Percentiles rank a stretch among this genome's conserved stretches.
Conservation (phyloP, 2,113 vertebrate species). For the Lycaon pictus region DNA sequence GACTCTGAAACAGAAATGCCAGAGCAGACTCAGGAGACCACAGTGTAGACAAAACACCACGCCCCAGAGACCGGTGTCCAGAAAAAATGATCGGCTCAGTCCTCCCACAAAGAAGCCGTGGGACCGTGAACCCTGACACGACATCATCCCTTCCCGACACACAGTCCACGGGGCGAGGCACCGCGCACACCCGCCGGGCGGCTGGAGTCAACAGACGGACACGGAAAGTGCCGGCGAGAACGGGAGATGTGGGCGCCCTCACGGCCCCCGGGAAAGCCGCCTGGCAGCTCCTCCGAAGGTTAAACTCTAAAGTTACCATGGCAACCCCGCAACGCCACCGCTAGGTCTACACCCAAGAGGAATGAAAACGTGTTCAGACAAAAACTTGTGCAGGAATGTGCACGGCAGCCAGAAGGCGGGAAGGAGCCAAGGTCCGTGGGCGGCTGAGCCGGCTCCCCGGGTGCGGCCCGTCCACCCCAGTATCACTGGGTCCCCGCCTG, state of each 20-base stretch:
- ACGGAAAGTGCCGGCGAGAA: neutral
- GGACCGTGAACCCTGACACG: neutral
- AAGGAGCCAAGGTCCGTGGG: neutral
- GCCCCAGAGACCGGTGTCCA: rapidly evolving
- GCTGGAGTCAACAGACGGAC: neutral
- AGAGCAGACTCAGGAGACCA: rapidly evolving
- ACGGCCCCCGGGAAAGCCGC: neutral
- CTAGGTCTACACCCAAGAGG: neutral
- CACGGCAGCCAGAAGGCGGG: neutral
- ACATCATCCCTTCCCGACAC: rapidly evolving
- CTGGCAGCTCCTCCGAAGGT: neutral
- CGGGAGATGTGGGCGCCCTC: neutral
- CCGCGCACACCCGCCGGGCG: rapidly evolving
- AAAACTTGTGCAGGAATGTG: neutral
- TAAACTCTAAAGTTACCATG: neutral
- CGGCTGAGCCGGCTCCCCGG: neutral
- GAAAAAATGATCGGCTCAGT: rapidly evolving
- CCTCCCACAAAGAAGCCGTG: neutral
- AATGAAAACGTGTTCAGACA: rapidly evolving
- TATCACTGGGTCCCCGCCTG: neutral
- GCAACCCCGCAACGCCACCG: neutral
- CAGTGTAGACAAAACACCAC: rapidly evolving
- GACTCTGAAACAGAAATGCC: neutral
- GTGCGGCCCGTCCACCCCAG: rapidly evolving
- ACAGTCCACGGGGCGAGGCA: too few species aligned